These are phyloP conservation scores for Ochropleura leucogaster DNA, from an alignment of 2,888 invertebrate genomes.

Conservation along the genomic window DNA sequence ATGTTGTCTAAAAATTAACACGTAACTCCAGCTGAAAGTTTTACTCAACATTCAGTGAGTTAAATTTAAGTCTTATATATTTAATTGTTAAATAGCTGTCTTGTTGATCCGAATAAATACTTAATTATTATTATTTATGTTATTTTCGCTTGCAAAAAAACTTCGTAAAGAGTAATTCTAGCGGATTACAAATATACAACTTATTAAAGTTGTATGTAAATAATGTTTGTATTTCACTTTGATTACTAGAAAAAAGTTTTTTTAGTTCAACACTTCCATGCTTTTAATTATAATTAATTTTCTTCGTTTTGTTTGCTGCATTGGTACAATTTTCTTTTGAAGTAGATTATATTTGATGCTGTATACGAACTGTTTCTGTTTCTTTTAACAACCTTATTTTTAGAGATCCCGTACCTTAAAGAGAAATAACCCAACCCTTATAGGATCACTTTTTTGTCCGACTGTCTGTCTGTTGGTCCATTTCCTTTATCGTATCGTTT, in stretches of 20 bases:
- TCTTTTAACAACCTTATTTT: not conserved
- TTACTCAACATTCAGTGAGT: too few species aligned
- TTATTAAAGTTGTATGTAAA: not conserved
- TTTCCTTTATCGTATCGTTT: too few species aligned
- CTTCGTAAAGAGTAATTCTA: not conserved
- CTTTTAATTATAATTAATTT: conserved; percentile 9
- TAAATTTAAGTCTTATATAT: too few species aligned
- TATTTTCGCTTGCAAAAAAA: not conserved
- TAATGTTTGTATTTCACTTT: conserved; percentile 7
- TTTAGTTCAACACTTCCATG: conserved; percentile 5
- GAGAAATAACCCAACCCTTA: too few species aligned
- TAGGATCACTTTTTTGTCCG: too few species aligned
- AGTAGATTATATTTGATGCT: not conserved
- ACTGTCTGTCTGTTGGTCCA: too few species aligned
- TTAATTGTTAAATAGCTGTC: too few species aligned
- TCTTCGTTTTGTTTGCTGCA: not conserved
- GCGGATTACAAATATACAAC: too few species aligned
- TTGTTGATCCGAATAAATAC: too few species aligned
- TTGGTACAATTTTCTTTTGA: conserved; percentile 6
- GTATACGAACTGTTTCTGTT: not conserved
- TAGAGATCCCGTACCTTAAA: too few species aligned
- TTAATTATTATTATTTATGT: not conserved
- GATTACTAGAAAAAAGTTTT: conserved; percentile 1
- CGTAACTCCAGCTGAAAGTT: not conserved
- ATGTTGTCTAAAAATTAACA: not conserved